These are phyloP conservation scores for Tinamus major DNA, from an alignment of 2,797 vertebrate species.

Conservation along the genomic window DNA sequence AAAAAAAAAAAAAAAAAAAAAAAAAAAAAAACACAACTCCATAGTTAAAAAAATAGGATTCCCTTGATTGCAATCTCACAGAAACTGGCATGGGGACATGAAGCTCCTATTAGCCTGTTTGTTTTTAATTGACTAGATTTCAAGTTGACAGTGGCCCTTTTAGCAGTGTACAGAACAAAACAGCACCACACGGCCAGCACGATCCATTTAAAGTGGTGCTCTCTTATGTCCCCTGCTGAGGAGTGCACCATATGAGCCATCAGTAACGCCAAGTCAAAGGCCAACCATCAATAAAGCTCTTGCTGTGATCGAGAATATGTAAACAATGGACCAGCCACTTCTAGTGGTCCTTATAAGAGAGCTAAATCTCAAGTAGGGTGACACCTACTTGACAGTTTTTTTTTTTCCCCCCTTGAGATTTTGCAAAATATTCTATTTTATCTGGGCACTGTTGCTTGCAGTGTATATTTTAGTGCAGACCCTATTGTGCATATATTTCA, in stretches of 20 bases:
- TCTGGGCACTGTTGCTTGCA: neutral
- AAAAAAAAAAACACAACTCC: neutral
- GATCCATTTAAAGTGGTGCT: slow-evolving; percentile 47
- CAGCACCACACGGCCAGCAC: slow-evolving; percentile 52
- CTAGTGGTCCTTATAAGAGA: neutral
- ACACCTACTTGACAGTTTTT: neutral
- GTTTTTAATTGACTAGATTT: slow-evolving; percentile 42
- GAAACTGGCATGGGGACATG: neutral
- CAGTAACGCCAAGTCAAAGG: slow-evolving; percentile 61
- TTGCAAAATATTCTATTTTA: neutral
- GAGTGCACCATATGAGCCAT: slow-evolving; percentile 51
- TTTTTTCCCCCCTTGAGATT: neutral
- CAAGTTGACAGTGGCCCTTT: slow-evolving; percentile 49
- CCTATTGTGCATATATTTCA: neutral
- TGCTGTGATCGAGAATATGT: slow-evolving; percentile 42
- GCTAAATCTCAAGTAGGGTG: neutral
- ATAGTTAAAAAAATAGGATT: neutral
- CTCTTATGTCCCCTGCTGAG: slow-evolving; percentile 36
- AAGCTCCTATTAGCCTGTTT: slow-evolving; percentile 35
- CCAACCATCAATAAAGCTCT: slow-evolving; percentile 60
- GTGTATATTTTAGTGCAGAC: neutral
- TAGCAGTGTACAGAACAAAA: slow-evolving; percentile 26
- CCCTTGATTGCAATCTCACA: neutral
- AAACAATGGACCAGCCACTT: slow-evolving; percentile 52
- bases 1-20: neutral